Evolutionary conservation across 2,888 invertebrate genomes (phyloP).

Genomic region (Agrotis puta): DNA sequence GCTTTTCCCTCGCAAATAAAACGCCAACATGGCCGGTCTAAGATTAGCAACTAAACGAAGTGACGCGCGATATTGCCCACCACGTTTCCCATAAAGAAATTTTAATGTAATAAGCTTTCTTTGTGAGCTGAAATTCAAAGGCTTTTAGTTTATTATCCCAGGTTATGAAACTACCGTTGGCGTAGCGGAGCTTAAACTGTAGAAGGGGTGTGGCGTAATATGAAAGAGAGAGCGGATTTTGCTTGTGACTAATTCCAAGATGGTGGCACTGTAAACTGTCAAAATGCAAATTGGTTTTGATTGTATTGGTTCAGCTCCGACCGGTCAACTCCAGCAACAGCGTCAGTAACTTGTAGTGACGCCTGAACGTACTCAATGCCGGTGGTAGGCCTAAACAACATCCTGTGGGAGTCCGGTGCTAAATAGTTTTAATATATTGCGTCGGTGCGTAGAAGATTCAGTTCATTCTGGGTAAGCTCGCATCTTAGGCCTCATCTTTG

Average conservation of each 20-base stretch:
- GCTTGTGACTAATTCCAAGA: neutral
- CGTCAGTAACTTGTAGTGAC: no score
- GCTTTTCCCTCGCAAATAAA: conserved; percentile 23
- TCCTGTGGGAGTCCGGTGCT: no score
- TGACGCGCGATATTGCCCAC: conserved; percentile 74
- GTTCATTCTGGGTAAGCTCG: no score
- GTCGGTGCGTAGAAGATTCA: no score
- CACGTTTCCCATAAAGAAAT: conserved; percentile 75
- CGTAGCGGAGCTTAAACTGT: conserved; percentile 72
- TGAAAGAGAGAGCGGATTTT: conserved; percentile 4
- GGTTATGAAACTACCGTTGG: conserved; percentile 82
- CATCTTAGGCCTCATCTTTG: no score
- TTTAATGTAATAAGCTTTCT: conserved; percentile 87
- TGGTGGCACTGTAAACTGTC: neutral
- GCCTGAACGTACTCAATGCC: no score
- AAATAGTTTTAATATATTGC: no score
- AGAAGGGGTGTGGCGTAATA: conserved; percentile 51
- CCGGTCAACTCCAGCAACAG: no score
- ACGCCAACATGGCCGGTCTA: conserved; percentile 23
- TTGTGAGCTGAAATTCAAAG: conserved; percentile 84
- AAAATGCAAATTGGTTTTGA: neutral
- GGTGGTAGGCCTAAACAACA: no score
- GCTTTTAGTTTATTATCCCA: conserved; percentile 87
- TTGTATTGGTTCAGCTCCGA: neutral
- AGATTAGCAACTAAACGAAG: conserved; percentile 66